These are phyloP conservation scores for Caloenas nicobarica DNA, from an alignment of 2,113 vertebrate species.

Conservation along the genomic window DNA sequence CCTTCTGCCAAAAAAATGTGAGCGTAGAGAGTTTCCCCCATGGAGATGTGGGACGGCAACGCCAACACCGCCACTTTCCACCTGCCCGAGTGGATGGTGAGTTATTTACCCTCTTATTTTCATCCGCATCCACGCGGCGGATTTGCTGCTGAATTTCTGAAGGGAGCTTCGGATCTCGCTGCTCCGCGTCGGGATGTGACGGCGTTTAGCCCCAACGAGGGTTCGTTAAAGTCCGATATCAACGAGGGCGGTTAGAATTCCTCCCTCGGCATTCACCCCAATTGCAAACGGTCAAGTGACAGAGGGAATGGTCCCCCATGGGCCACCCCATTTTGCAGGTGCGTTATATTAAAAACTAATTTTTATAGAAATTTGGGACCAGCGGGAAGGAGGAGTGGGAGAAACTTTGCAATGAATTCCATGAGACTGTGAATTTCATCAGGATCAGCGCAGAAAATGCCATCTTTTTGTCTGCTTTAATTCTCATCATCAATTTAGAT, in stretches of 20 bases:
- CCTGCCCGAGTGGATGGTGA: constrained; percentile 80
- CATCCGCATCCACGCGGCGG: fast-evolving
- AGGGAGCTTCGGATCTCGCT: fast-evolving
- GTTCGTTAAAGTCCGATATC: fast-evolving
- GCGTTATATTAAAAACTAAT: fast-evolving
- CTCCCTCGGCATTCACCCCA: no score
- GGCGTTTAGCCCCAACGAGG: fast-evolving
- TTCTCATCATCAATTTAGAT: fast-evolving
- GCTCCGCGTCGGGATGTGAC: fast-evolving
- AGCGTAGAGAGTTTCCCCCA: neutral
- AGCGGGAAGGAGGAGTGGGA: fast-evolving
- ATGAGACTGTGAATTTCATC: neutral
- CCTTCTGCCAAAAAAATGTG: neutral
- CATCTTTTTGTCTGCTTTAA: fast-evolving
- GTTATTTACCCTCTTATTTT: neutral
- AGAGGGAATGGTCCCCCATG: neutral
- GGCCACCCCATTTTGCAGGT: neutral
- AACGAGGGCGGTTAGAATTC: neutral
- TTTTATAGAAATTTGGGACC: neutral
- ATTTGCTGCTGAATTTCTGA: neutral
- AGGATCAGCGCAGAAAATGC: neutral
- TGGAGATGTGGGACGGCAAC: constrained; percentile 68
- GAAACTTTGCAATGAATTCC: fast-evolving
- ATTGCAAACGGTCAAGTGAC: fast-evolving
- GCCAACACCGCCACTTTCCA: constrained; percentile 70